Conservation (phyloP, 1,140 invertebrate species). For the Orius laevigatus region DNA sequence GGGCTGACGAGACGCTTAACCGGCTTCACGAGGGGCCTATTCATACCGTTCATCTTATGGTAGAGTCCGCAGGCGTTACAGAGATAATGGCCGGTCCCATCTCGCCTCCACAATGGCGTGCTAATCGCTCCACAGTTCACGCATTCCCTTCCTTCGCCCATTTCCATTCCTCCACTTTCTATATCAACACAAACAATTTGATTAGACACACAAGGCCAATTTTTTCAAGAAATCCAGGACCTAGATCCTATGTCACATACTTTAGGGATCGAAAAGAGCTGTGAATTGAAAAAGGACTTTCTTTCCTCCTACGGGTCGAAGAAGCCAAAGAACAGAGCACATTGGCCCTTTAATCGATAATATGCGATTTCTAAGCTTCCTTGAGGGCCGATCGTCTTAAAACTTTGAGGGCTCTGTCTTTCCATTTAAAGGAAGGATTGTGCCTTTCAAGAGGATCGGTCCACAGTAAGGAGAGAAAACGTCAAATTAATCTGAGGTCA, state of each 20-base stretch:
- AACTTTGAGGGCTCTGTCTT: no score
- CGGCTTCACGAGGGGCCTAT: slow-evolving; percentile 73
- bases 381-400: no score
- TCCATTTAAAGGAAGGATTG: no score
- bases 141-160: slow-evolving; percentile 81
- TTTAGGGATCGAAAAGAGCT: neutral
- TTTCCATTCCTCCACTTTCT: slow-evolving; percentile 61
- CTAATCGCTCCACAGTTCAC: slow-evolving; percentile 94
- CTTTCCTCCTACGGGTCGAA: neutral
- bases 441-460: no score
- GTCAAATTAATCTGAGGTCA: slow-evolving; percentile 7
- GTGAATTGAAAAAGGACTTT: neutral
- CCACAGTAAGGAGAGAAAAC: no score
- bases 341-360: neutral
- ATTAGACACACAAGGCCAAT: slow-evolving; percentile 7
- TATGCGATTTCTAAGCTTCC: no score
- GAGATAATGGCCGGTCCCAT: slow-evolving; percentile 91
- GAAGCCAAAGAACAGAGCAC: neutral
- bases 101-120: slow-evolving; percentile 87
- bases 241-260: neutral
- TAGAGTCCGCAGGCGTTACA: slow-evolving; percentile 96
- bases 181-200: slow-evolving; percentile 17
- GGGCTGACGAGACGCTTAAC: slow-evolving; percentile 74
- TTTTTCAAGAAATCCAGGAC: slow-evolving; percentile 6
- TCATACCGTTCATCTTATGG: slow-evolving; percentile 92